Percentiles rank a stretch among this genome's conserved stretches.
Evolutionary conservation across 2,113 vertebrate species (phyloP).

Genomic region (Paralichthys olivaceus): DNA sequence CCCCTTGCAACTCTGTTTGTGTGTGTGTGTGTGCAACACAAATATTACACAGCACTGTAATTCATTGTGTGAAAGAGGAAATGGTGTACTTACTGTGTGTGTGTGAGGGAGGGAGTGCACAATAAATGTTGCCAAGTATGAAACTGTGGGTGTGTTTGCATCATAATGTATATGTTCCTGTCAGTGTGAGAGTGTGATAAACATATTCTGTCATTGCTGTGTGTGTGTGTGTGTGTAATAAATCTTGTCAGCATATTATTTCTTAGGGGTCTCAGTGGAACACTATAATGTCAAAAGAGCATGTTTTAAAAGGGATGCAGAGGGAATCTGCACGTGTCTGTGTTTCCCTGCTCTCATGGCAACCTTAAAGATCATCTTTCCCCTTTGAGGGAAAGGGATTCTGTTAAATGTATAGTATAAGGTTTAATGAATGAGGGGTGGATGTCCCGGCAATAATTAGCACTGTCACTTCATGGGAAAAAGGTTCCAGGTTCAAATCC

Average conservation of each 20-base stretch:
- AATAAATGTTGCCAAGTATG: slow-evolving; percentile 14
- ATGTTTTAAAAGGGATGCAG: slow-evolving; percentile 55
- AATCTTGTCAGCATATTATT: slow-evolving; percentile 56
- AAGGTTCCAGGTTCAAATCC: too few relatives aligned
- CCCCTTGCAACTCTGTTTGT: slow-evolving; percentile 31
- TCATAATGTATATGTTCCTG: slow-evolving; percentile 10
- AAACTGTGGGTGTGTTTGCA: background rate
- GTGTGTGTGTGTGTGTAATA: slow-evolving; percentile 19
- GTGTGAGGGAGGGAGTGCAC: slow-evolving; percentile 21
- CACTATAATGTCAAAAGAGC: slow-evolving; percentile 57
- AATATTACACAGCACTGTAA: slow-evolving; percentile 41
- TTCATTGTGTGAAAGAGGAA: slow-evolving; percentile 29
- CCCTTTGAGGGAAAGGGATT: background rate
- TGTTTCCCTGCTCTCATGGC: too few relatives aligned
- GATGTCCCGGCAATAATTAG: too few relatives aligned
- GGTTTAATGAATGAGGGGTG: too few relatives aligned
- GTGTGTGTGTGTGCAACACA: slow-evolving; percentile 28
- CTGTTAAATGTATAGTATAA: background rate
- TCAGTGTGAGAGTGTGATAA: slow-evolving; percentile 24
- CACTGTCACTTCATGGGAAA: too few relatives aligned
- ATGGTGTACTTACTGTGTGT: background rate
- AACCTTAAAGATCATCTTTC: background rate
- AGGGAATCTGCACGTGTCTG: slow-evolving; percentile 39
- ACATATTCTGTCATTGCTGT: slow-evolving; percentile 16
- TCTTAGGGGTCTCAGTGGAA: slow-evolving; percentile 48